A percentile compares a stretch with the other conserved stretches of the same genome.
Evolutionary conservation across 2,888 invertebrate genomes (phyloP).

Genomic region (Agrochola macilenta): DNA sequence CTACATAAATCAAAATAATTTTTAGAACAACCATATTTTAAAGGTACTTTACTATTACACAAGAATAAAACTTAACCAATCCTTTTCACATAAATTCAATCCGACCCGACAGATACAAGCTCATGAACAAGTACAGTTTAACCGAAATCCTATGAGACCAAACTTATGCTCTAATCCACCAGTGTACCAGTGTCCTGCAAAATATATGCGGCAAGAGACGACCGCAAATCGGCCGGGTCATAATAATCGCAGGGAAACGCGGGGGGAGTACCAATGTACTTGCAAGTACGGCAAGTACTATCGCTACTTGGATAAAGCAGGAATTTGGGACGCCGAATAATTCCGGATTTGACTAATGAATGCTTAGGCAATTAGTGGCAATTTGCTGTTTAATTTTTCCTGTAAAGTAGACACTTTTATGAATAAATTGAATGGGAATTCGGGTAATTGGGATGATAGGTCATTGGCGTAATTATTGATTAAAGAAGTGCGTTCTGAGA

Average conservation of each 20-base stretch:
- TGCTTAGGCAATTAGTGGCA: slow-evolving; percentile 42
- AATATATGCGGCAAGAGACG: slow-evolving; percentile 64
- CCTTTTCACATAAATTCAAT: slow-evolving; percentile 46
- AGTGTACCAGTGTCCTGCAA: slow-evolving; percentile 55
- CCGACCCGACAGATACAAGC: slow-evolving; percentile 26
- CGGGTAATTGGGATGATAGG: not conserved
- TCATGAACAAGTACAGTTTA: slow-evolving; percentile 27
- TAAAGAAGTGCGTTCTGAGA: not conserved
- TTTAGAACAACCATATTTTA: not conserved
- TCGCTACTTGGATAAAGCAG: slow-evolving; percentile 62
- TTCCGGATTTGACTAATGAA: slow-evolving; percentile 69
- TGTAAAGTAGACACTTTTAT: slow-evolving; percentile 5
- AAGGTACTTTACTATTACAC: not conserved
- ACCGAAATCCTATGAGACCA: slow-evolving; percentile 43
- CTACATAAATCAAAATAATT: not conserved
- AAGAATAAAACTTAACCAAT: slow-evolving; percentile 10
- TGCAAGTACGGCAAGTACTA: slow-evolving; percentile 47
- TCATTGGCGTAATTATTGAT: not conserved
- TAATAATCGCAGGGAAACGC: slow-evolving; percentile 65
- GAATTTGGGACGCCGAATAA: slow-evolving; percentile 69
- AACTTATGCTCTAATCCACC: slow-evolving; percentile 52
- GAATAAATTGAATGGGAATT: slow-evolving; percentile 5
- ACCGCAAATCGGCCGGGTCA: slow-evolving; percentile 41
- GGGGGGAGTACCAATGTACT: slow-evolving; percentile 64
- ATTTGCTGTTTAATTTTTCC: slow-evolving; percentile 28